Evolutionary conservation across 2,888 invertebrate species (phyloP), one percentile per base, ranked within the genome.

Genomic region (Carabus problematicus): DNA sequence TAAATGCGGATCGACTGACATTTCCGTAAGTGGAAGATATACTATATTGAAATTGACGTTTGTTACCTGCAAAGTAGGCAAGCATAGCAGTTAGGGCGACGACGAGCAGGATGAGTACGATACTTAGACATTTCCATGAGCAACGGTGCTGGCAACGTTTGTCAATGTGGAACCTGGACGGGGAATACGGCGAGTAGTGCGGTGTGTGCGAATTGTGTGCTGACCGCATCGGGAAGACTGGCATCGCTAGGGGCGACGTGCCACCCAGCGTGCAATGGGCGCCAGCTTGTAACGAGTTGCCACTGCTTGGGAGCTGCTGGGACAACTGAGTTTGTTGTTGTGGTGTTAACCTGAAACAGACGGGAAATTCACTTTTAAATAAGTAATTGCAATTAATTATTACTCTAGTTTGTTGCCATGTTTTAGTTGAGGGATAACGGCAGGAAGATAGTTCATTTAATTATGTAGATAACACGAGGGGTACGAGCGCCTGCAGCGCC

Each of bases 121-220:
- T 94, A 83, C 95, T 94, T 82, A 94, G 91, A 84, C 96, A 97
- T 85, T 95, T 95, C 97, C 97, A 97, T 81, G 95, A 94, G 87
- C 97, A 97, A 76, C 94, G 89, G 83, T 94, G 94, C 82, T 93
- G 93, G 85, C 94, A 95, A 76, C 94, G 89, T 84, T 95, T 95
- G 86, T 95, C 94, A 86, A 95, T 93, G 87, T 94, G 94, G 86
- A 95, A 95, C 83, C 95, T 90, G 81, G 94, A 94, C 81, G 94
- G 94, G 78, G 94, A 94, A 85, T 94, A 94, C 74, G 94, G 93
- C 81, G 93, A 93, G 78, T 94, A 93, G 82, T 93, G 93, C 76
- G 91, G 91, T 79, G 91, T 89, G 78, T 86, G 84, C 73, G 85
- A 83, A 78, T 85, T 83, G 78, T 84, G 84, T 77, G 86, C 85